Evolutionary conservation across 1,140 invertebrate genomes (phyloP), one percentile per base, ranked within the genome.

Genomic region (Ephestia elutella): DNA sequence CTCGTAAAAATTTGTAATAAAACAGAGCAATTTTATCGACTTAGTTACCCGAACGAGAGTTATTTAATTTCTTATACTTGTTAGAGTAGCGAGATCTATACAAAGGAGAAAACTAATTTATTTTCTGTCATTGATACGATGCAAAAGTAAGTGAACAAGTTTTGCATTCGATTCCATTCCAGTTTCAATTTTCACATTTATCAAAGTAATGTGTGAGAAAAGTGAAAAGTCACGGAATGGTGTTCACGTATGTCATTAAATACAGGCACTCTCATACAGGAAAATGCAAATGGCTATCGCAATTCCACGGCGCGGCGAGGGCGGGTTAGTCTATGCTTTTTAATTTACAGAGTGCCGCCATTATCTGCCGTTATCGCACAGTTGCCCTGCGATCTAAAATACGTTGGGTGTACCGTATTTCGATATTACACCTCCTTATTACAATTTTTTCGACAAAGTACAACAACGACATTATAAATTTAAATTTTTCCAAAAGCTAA

Each of bases 261-360:
- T 57, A 62, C 25, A 57, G 48, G 48, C 56, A 65, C 51, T 66
- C 59, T 65, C 62, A 66, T 59, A 62, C 51, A 56, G 68, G 62
- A 65, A 67, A 76, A 70, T 74, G 71, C 70, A 73, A 79, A 73
- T 71, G 63, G 60, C 54, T 61, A 54, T 56, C 58, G 65, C 68
- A 68, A 71, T 72, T 73, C 63, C 65, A 67, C 59, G 55, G 50
- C 57, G 30, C 30, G 66, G 60, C 57, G 61, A 64, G 63, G 66
- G 18, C 50, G 58, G 68, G 65, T 64, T 62, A 60, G 63, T 63
- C 70, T 55, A 63, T 66, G 64, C 70, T 75, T 80, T 73, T 82
- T 78, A 76, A 78, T 80, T 76, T 75, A 75, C 66, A 68, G 66
- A 82, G 71, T 71, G 70, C 56, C 66, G 65, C 69, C 64, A 76